A percentile compares a stretch with the other conserved stretches of the same genome.
Evolutionary conservation across 2,888 invertebrate species (phyloP).

Genomic region (Drosophila stalkeri): DNA sequence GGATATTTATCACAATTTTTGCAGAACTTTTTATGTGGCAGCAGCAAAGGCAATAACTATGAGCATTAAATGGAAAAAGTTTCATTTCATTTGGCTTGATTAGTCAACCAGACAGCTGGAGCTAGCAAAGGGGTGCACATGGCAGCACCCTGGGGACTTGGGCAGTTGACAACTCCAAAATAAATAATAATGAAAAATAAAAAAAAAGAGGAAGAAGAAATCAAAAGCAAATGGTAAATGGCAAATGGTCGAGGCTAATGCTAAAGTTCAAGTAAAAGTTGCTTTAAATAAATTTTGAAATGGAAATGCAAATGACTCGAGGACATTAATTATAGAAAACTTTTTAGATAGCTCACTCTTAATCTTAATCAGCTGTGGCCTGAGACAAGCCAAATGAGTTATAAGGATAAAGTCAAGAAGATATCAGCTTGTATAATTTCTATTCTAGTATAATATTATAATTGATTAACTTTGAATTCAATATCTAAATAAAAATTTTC

Average conservation of each 20-base stretch:
- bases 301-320: constrained; percentile 28
- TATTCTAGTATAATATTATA: background rate
- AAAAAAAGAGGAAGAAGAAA: constrained; percentile 3
- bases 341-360: constrained; percentile 34
- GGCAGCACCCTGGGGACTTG: constrained; percentile 21
- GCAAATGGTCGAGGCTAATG: constrained; percentile 16
- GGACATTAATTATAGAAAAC: constrained; percentile 48
- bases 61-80: constrained; percentile 54
- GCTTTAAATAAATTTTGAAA: constrained; percentile 40
- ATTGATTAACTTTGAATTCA: background rate
- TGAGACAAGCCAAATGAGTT: background rate
- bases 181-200: constrained; percentile 11
- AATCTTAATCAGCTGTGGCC: constrained; percentile 13
- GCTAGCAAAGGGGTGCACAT: background rate
- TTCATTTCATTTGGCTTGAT: constrained; percentile 53
- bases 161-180: constrained; percentile 34
- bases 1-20: constrained; percentile 53
- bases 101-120: constrained; percentile 24
- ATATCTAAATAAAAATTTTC: background rate
- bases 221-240: constrained; percentile 7
- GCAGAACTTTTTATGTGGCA: constrained; percentile 37
- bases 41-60: constrained; percentile 27
- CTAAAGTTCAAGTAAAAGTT: constrained; percentile 27
- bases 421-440: background rate
- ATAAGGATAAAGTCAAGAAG: background rate